Evolutionary conservation across 2,113 vertebrate genomes (phyloP).

Genomic region (Lophotis ruficrista): DNA sequence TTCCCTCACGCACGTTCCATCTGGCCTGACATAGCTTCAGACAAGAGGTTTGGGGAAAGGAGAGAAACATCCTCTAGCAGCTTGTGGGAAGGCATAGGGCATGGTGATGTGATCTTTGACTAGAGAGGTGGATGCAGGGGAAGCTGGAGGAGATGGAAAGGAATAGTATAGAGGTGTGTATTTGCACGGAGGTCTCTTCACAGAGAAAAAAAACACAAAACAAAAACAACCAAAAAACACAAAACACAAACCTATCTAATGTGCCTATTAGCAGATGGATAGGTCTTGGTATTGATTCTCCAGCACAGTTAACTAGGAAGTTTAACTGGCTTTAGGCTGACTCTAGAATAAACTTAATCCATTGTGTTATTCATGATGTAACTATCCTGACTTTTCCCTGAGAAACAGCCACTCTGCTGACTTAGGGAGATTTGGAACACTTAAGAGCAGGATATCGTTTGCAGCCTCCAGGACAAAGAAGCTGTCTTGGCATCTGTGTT

Average conservation of each 20-base stretch:
- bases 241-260: accelerated
- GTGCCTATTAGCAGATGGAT: not conserved
- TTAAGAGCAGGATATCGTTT: not conserved
- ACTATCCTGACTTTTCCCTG: no score
- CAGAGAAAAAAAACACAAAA: not conserved
- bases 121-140: not conserved
- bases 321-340: not conserved
- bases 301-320: not conserved
- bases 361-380: no score
- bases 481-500: accelerated
- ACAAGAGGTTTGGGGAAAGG: not conserved
- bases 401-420: not conserved
- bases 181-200: no score
- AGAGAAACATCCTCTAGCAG: not conserved
- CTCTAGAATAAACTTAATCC: not conserved
- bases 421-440: not conserved
- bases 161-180: accelerated
- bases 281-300: not conserved
- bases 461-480: not conserved
- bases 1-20: not conserved
- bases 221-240: no score
- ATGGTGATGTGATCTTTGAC: not conserved
- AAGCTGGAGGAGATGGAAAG: not conserved
- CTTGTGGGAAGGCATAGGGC: not conserved
- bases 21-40: not conserved